These are phyloP conservation scores for Drosophila cracens DNA, from an alignment of 2,888 invertebrate genomes.

Conservation along the genomic window DNA sequence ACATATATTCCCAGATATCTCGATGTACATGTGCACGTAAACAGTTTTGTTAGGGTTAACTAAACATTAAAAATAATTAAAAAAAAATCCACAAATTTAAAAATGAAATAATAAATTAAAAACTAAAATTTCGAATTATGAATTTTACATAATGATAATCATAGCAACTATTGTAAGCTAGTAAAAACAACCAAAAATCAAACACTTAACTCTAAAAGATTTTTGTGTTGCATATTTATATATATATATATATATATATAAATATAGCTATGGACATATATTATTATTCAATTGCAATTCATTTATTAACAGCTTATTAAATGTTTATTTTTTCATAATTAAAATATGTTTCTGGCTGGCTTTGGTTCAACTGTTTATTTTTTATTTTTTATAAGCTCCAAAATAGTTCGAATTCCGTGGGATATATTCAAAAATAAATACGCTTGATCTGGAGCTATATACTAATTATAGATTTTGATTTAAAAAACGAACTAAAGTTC, in stretches of 20 bases:
- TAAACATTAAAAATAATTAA: neutral
- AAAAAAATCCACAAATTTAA: neutral
- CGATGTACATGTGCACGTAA: neutral
- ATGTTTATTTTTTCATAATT: neutral
- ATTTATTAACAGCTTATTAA: neutral
- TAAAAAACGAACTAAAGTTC: neutral
- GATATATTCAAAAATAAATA: no score
- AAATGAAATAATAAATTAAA: neutral
- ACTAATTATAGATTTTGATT: neutral
- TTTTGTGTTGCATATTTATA: no score
- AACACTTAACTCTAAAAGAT: no score
- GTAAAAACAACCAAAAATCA: no score
- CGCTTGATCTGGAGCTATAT: no score
- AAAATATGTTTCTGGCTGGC: neutral
- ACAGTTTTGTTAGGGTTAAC: neutral
- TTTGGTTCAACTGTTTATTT: neutral
- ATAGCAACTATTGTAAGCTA: no score
- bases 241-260: no score
- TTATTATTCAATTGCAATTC: no score
- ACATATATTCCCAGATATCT: neutral
- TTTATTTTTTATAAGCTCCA: neutral
- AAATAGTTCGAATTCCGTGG: neutral
- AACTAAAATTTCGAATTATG: no score
- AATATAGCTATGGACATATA: no score
- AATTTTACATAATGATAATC: no score